Base-by-base conservation (phyloP, 2,888 invertebrate genomes). In the Dasypogon diadema region DNA sequence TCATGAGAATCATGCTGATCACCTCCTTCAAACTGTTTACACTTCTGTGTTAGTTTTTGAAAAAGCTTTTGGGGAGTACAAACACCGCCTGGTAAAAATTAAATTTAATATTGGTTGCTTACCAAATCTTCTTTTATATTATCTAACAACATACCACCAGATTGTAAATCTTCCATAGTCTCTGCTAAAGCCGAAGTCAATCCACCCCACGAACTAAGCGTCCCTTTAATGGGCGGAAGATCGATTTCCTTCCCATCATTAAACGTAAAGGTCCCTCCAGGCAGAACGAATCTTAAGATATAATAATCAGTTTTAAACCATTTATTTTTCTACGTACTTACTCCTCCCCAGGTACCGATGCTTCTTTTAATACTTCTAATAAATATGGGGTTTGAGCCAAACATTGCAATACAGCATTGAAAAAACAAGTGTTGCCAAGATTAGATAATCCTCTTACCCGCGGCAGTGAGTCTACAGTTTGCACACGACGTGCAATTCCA, bases 1-100 rank as follows among this genome's bases (percentile, higher is more conserved):
- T 99, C 99, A 82, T 99, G 99, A 0, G 98, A 92, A 84, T 99
- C 99, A 83, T 99, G 99, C 83, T 99, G 98, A 81, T 97, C 95
- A 1, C 94, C 96, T 8, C 97, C 97, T 70, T 93, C 93, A 85
- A 98, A 98, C 84, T 97, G 93, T 0, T 94, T 93, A 83, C 91
- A 88, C 80, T 92, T 91, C 79, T 86, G 87, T 75, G 90, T 91
- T 21, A 93, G 87, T 76, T 89, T 89, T 0, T 88, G 88, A 26
- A 93, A 88, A 58, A 94, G 86, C 81, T 89, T 89, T 22, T 89
- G 85, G 0, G 93, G 93, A 21, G 87, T 90, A 79, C 89, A 91
- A 18, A 92, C 90, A 12, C 91, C 90, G 2, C 91, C 91, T 87
- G n/a, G n/a, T n/a, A n/a, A n/a, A n/a, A n/a, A n/a, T 30, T 30